Evolutionary conservation across 2,888 invertebrate species (phyloP), one percentile per base, ranked within the genome.

Genomic region (Mycogona germanica): DNA sequence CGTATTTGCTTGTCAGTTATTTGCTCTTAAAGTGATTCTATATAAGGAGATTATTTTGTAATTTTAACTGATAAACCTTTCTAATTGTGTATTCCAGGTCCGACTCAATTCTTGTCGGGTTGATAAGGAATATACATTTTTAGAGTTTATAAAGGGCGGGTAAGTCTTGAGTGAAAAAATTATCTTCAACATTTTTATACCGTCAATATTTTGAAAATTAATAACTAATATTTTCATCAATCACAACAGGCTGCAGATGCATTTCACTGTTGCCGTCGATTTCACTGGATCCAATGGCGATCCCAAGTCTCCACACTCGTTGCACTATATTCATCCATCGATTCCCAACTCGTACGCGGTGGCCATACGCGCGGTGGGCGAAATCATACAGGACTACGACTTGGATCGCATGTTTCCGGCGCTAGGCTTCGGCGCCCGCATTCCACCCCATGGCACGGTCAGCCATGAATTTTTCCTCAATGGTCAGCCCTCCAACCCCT

Each of bases 351-450:
- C 30, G 9, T 45, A 52, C 23, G 26, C 35, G 9, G 29, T 5
- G 29, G 52, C 52, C 17, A 45, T 52, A 5, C 29, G 52, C 14
- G 44, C 52, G 21, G 70, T 73, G 0, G 72, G 72, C 0, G 65
- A 68, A 51, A 73, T 73, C 41, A 69, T 73, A 37, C 67, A 72
- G 61, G 71, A 72, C 59, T 73, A 73, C 62, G 72, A 73, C 61
- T 63, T 67, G 42, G 69, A 71, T 55, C 73, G 75, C 57, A 59
- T 70, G 55, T 76, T 75, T 60, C 74, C 75, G n/a, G 72, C 71
- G 3, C 66, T 75, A 41, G 75, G 75, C 2, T 76, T 76, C 64
- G 76, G 76, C 23, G 75, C 75, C 1, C 68, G 71, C 21, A 59
- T 72, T n/a, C 72, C 72, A 2, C 72, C 72, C n/a, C 63, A 66